Conservation (phyloP, 2,888 invertebrate species). For the Drosophila recens region DNA sequence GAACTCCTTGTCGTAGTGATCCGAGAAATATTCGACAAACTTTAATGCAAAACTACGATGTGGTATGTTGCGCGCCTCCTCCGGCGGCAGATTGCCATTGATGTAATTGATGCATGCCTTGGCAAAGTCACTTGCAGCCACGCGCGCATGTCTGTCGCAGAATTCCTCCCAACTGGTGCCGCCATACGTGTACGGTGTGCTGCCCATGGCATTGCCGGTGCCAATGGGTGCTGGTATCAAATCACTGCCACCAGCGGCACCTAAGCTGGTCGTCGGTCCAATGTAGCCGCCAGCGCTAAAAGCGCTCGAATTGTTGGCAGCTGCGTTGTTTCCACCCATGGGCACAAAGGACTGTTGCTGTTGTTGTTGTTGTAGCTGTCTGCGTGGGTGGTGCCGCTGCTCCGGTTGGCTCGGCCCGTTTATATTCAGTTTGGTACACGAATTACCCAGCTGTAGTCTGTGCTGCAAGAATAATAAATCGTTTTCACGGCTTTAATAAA, state of each 20-base stretch:
- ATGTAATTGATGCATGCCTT: constrained; percentile 93
- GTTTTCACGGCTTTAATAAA: background rate
- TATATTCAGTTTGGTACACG: constrained; percentile 56
- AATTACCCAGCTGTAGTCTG: constrained; percentile 57
- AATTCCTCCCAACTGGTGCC: constrained; percentile 93
- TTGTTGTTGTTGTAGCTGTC: constrained; percentile 30
- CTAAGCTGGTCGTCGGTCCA: constrained; percentile 79
- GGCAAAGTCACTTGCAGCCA: constrained; percentile 94
- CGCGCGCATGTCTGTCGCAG: constrained; percentile 94
- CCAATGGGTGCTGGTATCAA: constrained; percentile 80
- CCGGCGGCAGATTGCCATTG: constrained; percentile 89
- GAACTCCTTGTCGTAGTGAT: constrained; percentile 93
- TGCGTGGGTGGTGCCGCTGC: constrained; percentile 42
- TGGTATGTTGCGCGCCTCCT: constrained; percentile 89
- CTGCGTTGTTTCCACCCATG: constrained; percentile 82
- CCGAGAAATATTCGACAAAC: constrained; percentile 93
- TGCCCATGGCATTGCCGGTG: constrained; percentile 58
- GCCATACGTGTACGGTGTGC: constrained; percentile 60
- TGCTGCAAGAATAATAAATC: constrained; percentile 23
- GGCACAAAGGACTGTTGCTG: constrained; percentile 49
- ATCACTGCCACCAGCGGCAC: constrained; percentile 73
- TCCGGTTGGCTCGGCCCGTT: constrained; percentile 45
- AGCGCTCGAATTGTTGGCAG: constrained; percentile 70
- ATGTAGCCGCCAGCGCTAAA: constrained; percentile 82
- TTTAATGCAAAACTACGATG: constrained; percentile 93